These are phyloP conservation scores for Heteronetta atricapilla DNA, from an alignment of 2,113 vertebrate species.

Conservation along the genomic window DNA sequence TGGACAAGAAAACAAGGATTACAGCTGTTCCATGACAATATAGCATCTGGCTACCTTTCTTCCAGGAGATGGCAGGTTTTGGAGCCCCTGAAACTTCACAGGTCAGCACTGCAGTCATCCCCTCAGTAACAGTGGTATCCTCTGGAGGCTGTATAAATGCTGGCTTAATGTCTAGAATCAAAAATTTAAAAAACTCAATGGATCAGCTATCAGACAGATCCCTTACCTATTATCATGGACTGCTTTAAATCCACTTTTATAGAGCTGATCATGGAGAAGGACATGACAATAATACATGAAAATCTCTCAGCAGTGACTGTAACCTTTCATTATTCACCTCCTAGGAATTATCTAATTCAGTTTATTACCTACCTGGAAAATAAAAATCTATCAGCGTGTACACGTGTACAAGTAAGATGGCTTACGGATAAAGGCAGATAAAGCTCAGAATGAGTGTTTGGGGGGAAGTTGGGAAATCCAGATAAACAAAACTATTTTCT, in stretches of 20 bases:
- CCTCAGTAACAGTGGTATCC: constrained; percentile 89
- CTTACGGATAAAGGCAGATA: neutral
- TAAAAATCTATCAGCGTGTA: neutral
- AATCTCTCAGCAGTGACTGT: constrained; percentile 11
- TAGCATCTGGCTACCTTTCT: constrained; percentile 78
- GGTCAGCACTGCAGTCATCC: constrained; percentile 81
- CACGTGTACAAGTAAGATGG: neutral
- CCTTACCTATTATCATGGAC: neutral
- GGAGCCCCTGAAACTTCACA: constrained; percentile 92
- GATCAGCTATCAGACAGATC: neutral
- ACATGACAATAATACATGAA: neutral
- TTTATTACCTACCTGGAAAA: constrained; percentile 53
- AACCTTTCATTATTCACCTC: constrained; percentile 35
- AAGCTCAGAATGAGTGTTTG: neutral
- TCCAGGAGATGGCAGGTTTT: constrained; percentile 91
- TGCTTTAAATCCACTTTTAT: neutral
- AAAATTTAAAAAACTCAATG: neutral
- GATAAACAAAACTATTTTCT: constrained; percentile 63
- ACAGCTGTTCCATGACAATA: neutral
- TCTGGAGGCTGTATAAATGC: constrained; percentile 76
- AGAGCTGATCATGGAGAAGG: neutral
- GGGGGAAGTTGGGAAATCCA: constrained; percentile 11
- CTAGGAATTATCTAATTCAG: constrained; percentile 28
- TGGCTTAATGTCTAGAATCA: constrained; percentile 84
- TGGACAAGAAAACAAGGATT: neutral